Percentiles rank a stretch among this genome's conserved stretches.
phyloP scores from a whole-genome alignment of 2,113 vertebrate species.

The Athene noctua region DNA sequence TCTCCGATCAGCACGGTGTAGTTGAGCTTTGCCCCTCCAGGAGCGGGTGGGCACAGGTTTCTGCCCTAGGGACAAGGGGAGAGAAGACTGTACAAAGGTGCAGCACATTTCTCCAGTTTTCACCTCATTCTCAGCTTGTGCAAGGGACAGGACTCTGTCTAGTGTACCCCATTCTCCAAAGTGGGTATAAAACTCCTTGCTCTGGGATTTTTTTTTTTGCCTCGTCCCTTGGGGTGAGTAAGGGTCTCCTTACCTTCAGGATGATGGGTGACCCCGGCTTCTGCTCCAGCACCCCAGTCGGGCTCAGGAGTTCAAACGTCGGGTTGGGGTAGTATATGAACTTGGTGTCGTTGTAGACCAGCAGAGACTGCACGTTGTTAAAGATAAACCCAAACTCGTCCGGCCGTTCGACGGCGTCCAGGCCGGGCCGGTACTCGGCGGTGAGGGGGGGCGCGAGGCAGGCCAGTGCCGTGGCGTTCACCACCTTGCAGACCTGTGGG shows the following conservation, averaged over 20 bases:
- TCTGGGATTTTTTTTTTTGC: rapidly evolving
- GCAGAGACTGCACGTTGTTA: conserved; percentile 93
- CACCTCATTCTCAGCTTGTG: not conserved
- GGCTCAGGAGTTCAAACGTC: conserved; percentile 91
- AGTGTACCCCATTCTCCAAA: rapidly evolving
- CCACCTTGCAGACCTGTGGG: conserved; percentile 85
- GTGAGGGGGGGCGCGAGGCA: conserved; percentile 89
- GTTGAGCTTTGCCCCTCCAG: conserved; percentile 94
- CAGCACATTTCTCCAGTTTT: not conserved
- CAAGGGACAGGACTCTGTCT: rapidly evolving
- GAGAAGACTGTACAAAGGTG: not conserved
- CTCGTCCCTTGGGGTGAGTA: not conserved
- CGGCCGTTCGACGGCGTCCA: conserved; percentile 88
- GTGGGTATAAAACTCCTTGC: too few species aligned
- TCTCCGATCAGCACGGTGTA: conserved; percentile 96
- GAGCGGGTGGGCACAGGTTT: conserved; percentile 91
- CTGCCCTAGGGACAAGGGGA: conserved; percentile 82
- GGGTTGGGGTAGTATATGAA: conserved; percentile 97
- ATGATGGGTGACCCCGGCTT: conserved; percentile 97
- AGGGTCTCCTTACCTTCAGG: conserved; percentile 82
- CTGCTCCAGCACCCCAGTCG: conserved; percentile 88
- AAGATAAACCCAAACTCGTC: conserved; percentile 98
- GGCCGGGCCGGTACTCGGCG: conserved; percentile 81
- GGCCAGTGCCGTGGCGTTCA: conserved; percentile 87
- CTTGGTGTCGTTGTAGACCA: conserved; percentile 96